Conservation (phyloP, 2,888 invertebrate genomes). For the Beris chalybata region DNA sequence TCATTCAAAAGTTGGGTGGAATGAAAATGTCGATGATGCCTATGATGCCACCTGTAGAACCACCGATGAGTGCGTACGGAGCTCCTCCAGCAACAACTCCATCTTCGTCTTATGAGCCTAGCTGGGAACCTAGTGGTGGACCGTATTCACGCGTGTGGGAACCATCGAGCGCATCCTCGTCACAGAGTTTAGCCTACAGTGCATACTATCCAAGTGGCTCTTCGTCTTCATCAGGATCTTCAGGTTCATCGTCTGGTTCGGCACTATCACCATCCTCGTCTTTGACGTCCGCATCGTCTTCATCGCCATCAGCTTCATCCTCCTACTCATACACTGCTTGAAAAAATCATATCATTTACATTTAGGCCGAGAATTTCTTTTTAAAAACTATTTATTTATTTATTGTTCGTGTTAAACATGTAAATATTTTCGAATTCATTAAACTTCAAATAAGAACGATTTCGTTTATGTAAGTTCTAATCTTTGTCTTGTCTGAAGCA, state of each 20-base stretch:
- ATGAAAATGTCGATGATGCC: constrained; percentile 66
- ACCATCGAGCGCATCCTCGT: constrained; percentile 55
- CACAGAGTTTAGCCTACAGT: constrained; percentile 69
- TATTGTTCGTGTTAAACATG: too few species aligned
- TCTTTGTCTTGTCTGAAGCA: too few species aligned
- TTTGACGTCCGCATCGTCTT: too few species aligned
- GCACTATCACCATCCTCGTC: too few species aligned
- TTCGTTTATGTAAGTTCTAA: too few species aligned
- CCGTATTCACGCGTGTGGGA: constrained; percentile 82
- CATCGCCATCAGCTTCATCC: too few species aligned
- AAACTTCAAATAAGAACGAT: too few species aligned
- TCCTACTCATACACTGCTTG: too few species aligned
- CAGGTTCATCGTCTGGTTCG: constrained; percentile 45
- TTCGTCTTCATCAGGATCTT: constrained; percentile 58
- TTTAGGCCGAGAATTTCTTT: too few species aligned
- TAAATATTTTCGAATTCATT: too few species aligned
- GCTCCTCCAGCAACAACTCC: constrained; percentile 66
- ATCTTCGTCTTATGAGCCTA: constrained; percentile 70
- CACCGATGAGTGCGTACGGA: constrained; percentile 69
- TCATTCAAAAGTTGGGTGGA: constrained; percentile 78
- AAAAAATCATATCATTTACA: too few species aligned
- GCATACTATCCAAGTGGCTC: constrained; percentile 71
- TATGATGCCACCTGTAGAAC: constrained; percentile 59
- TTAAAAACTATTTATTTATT: too few species aligned
- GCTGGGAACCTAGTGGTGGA: constrained; percentile 72